Evolutionary conservation across 2,888 invertebrate genomes (phyloP).

Genomic region (Atethmia centrago): DNA sequence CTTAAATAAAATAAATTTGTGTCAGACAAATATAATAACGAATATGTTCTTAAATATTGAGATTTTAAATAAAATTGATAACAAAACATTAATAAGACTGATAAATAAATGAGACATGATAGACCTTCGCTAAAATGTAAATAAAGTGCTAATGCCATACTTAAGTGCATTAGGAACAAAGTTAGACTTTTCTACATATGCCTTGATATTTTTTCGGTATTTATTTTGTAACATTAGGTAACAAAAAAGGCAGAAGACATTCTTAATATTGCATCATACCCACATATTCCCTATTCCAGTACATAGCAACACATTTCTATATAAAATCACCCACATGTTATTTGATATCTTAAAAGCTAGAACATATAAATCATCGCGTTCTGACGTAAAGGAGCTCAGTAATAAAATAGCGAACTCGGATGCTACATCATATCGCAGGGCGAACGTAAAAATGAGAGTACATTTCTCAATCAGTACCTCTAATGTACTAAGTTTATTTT

Average conservation of each 20-base stretch:
- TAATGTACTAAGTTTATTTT: conserved; percentile 24
- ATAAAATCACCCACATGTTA: conserved; percentile 50
- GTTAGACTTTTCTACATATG: too few species aligned
- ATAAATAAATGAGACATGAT: too few species aligned
- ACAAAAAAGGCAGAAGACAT: neutral
- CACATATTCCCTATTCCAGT: conserved; percentile 1
- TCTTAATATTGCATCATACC: conserved; percentile 1
- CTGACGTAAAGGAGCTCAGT: conserved; percentile 56
- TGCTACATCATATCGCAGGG: conserved; percentile 10
- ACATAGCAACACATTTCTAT: conserved; percentile 38
- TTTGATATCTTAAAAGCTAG: conserved; percentile 60
- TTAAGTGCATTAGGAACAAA: too few species aligned
- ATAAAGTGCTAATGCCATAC: too few species aligned
- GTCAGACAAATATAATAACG: too few species aligned
- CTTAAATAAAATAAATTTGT: too few species aligned
- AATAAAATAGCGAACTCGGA: conserved; percentile 35
- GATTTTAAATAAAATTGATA: too few species aligned
- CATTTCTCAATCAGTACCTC: conserved; percentile 16
- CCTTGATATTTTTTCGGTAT: too few species aligned
- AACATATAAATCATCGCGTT: conserved; percentile 60
- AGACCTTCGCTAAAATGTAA: too few species aligned
- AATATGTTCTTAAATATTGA: too few species aligned
- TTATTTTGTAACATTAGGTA: too few species aligned
- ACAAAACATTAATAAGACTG: too few species aligned
- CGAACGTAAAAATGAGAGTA: conserved; percentile 1